Percentiles rank a stretch among this genome's conserved stretches.
Evolutionary conservation across 2,797 vertebrate species (phyloP).

Genomic region (Hemitrygon akajei): DNA sequence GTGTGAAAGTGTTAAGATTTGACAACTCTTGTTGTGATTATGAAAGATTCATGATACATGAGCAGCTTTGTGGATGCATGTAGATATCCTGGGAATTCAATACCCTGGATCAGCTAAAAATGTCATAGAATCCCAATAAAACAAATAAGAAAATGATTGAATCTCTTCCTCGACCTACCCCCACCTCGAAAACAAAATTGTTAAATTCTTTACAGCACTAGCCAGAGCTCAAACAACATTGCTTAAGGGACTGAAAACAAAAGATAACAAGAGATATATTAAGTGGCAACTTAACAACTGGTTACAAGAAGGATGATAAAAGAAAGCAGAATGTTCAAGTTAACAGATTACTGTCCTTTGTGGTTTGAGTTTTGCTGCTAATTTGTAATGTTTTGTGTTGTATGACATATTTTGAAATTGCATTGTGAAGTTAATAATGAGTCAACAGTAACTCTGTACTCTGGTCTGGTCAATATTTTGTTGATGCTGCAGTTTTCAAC

Average conservation of each 20-base stretch:
- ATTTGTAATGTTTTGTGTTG: conserved; percentile 34
- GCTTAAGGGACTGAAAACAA: conserved; percentile 37
- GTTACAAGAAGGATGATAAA: conserved; percentile 33
- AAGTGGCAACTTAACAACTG: conserved; percentile 37
- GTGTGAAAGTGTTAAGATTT: conserved; percentile 10
- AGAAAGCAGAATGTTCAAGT: conserved; percentile 24
- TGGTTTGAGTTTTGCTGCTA: conserved; percentile 27
- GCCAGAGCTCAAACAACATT: conserved; percentile 4
- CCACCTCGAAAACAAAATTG: neutral
- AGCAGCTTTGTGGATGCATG: conserved; percentile 36
- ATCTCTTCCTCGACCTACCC: neutral
- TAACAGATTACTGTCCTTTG: conserved; percentile 35
- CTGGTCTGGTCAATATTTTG: conserved; percentile 12
- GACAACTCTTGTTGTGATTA: conserved; percentile 39
- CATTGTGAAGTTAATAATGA: conserved; percentile 37
- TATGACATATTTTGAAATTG: conserved; percentile 32
- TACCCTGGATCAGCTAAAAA: conserved; percentile 36
- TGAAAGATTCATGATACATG: conserved; percentile 37
- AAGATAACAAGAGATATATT: conserved; percentile 38
- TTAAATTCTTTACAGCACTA: conserved; percentile 10
- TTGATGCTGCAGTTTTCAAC: neutral
- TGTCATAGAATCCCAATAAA: conserved; percentile 37
- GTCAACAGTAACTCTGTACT: conserved; percentile 14
- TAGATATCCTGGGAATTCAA: conserved; percentile 39
- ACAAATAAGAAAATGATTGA: conserved; percentile 38